Evolutionary conservation across 2,113 vertebrate species (phyloP), one percentile per base, ranked within the genome.

Genomic region (Cyanocitta stelleri): DNA sequence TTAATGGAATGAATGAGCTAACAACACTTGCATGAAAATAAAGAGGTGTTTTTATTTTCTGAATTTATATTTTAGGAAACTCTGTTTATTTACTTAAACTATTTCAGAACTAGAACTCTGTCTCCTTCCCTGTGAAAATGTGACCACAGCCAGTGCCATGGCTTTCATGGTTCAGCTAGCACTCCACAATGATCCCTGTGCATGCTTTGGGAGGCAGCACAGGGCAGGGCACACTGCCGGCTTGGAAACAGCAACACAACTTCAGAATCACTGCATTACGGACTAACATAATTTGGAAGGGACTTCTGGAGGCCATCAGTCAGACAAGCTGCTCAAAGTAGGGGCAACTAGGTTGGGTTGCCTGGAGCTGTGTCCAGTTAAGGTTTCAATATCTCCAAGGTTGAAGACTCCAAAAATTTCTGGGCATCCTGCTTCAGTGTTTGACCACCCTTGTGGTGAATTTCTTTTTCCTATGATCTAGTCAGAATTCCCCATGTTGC

Each of bases 131-230:
- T 37, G 37, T 61, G 43, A 52, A 82, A 88, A 2, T 22, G 58
- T 56, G 49, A 46, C 27, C 1, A 10, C 8, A 48, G 69, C 13
- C 81, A 69, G n/a, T n/a, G 59, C 37, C 14, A 15, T 8, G 17
- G n/a, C 14, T 32, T 55, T 90, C 17, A 4, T 58, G 35, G 18
- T 33, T 58, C 73, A 74, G 55, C 32, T 3, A 66, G 30, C 18
- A 26, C 26, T 58, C 29, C 39, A 7, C 39, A 55, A 0, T 1
- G 7, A 49, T 58, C 7, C 26, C 48, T 4, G 2, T 3, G 33
- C 26, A 55, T 1, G 2, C 13, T 32, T 23, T 51, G 52, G 41
- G 64, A 77, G 30, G 39, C 33, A 82, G 66, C 52, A 33, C 4
- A 35, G 74, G 11, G n/a, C 35, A 41, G 51, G 23, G 10, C 48